Conservation (phyloP, 2,113 vertebrate genomes). For the Pseudolaguvia tuberculata region DNA sequence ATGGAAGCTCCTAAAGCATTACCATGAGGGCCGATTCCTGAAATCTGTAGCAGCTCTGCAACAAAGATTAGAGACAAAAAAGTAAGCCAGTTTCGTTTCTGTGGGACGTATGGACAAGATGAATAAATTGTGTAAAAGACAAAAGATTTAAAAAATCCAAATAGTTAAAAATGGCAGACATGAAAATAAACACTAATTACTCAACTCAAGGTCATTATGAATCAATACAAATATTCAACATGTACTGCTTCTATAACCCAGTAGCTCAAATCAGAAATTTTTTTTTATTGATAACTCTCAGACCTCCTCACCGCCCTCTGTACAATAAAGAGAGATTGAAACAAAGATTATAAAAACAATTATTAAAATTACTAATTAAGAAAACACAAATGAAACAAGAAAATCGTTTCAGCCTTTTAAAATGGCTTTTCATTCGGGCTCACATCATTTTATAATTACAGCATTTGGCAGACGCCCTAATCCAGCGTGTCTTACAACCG, state of each 20-base stretch:
- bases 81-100: neutral
- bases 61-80: constrained; percentile 16
- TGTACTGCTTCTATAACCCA: neutral
- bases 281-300: neutral
- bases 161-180: neutral
- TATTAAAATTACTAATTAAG: too few relatives aligned
- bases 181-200: neutral
- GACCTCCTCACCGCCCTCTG: neutral
- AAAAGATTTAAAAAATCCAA: neutral
- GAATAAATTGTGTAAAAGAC: neutral
- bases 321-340: constrained; percentile 41
- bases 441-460: too few relatives aligned
- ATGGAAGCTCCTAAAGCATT: constrained; percentile 83
- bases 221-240: neutral
- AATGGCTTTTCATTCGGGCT: too few relatives aligned
- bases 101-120: neutral
- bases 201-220: neutral
- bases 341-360: too few relatives aligned
- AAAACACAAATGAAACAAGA: too few relatives aligned
- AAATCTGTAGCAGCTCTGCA: constrained; percentile 85
- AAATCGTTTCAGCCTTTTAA: too few relatives aligned
- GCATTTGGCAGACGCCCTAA: too few relatives aligned
- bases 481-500: too few relatives aligned
- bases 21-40: constrained; percentile 83
- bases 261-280: neutral